A percentile compares a stretch with the other conserved stretches of the same genome.
These are phyloP conservation scores for Macrobrachium rosenbergii DNA, from an alignment of 1,140 invertebrate species.

Conservation along the genomic window DNA sequence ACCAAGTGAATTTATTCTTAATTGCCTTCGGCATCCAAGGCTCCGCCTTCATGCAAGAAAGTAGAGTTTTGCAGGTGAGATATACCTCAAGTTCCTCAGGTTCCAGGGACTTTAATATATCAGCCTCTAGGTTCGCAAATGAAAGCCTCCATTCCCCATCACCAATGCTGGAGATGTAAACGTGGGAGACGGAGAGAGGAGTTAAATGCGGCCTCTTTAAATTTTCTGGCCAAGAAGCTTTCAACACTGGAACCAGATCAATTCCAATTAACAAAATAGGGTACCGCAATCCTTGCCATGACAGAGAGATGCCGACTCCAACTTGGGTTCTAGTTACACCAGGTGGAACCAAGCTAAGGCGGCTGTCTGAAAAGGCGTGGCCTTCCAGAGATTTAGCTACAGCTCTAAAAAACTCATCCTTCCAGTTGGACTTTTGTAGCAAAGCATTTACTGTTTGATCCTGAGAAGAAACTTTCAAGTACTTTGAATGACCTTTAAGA, in stretches of 20 bases:
- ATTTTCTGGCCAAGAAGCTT: constrained; percentile 3
- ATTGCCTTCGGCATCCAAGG: constrained; percentile 35
- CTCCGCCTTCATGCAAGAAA: constrained; percentile 39
- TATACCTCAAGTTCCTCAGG: constrained; percentile 29
- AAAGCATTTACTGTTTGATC: neutral
- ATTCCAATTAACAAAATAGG: constrained; percentile 33
- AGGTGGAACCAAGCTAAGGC: constrained; percentile 35
- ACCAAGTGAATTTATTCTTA: constrained; percentile 30
- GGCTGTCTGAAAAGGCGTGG: neutral
- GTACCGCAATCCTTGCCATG: constrained; percentile 41
- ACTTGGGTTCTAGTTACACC: constrained; percentile 36
- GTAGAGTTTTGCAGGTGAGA: constrained; percentile 23
- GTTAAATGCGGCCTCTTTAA: constrained; percentile 20
- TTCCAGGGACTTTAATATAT: constrained; percentile 1
- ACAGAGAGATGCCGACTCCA: constrained; percentile 13
- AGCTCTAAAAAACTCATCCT: constrained; percentile 17
- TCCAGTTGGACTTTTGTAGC: constrained; percentile 14
- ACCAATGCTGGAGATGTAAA: constrained; percentile 28
- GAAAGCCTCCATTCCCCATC: constrained; percentile 28
- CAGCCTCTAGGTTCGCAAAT: constrained; percentile 32
- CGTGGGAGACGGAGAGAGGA: neutral
- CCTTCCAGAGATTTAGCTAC: neutral
- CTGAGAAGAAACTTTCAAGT: neutral
- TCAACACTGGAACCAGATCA: constrained; percentile 44
- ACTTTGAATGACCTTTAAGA: constrained; percentile 7